Evolutionary conservation across 2,113 vertebrate species (phyloP), one percentile per base, ranked within the genome.

Genomic region (Campylomormyrus tamandua): DNA sequence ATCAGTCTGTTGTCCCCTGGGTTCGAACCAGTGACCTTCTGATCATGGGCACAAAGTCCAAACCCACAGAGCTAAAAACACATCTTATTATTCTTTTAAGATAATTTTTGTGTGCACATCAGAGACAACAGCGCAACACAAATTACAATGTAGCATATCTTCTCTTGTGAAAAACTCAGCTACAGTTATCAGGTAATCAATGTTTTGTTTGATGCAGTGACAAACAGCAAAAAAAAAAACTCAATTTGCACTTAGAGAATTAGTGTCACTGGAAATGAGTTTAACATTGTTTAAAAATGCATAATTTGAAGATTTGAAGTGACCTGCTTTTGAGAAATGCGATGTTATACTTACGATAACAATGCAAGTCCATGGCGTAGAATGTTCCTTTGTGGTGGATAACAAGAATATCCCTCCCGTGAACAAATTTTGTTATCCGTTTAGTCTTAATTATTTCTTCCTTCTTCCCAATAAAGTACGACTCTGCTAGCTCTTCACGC

Each of bases 351-450:
- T 98, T 95, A 99, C 97, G 98, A 91, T 99, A 98, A 92, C 98
- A 99, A 89, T 97, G 97, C 66, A 96, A 96, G 89, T 99, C 98
- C 93, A 99, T 87, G 83, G 97, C 98, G 39, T 98, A 96, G 90
- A 97, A 97, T 89, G 91, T 93, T 90, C 94, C 97, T 80, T 95
- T 91, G 5, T 98, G 96, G 92, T 96, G 93, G 93, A 99, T 95
- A 92, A 99, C 91, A 50, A 98, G 94, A 21, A 98, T 66, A 92
- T 98, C 96, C 92, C 97, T 97, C 9, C 94, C 97, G 1, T 95
- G 8, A 98, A 80, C 62, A 84, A 95, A 96, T 90, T 95, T 95
- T 89, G 94, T 96, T 48, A 93, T 92, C 91, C 96, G 95, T 91
- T 91, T 93, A 0, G 94, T 94, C 91, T 93, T 92, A 84, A 97